These are phyloP conservation scores for Triplophysa siluroides DNA, from an alignment of 2,113 vertebrate species.

Conservation along the genomic window DNA sequence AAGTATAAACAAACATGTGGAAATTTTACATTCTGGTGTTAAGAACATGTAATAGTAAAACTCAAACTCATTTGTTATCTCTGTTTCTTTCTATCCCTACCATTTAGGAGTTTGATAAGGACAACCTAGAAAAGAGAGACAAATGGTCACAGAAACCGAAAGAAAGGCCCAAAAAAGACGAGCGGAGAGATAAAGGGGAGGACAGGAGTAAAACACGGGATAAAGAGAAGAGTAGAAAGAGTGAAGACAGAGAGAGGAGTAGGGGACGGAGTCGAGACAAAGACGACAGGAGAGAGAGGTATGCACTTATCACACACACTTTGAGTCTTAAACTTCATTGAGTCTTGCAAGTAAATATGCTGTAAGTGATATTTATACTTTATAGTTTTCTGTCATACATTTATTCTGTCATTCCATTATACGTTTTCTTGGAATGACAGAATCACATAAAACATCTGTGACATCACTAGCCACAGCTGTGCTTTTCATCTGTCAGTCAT, in stretches of 20 bases:
- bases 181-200: slow-evolving; percentile 63
- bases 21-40: no score
- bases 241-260: slow-evolving; percentile 65
- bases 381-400: no score
- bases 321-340: background rate
- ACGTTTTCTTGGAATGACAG: no score
- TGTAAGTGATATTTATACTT: no score
- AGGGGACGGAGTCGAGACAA: slow-evolving; percentile 62
- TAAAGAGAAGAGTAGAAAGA: slow-evolving; percentile 59
- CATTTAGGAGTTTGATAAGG: slow-evolving; percentile 76
- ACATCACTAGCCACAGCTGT: no score
- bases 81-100: background rate
- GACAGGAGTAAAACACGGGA: slow-evolving; percentile 61
- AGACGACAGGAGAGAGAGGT: slow-evolving; percentile 61
- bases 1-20: no score
- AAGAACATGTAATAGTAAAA: background rate
- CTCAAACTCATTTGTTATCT: background rate
- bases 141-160: slow-evolving; percentile 63
- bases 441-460: no score
- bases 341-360: background rate
- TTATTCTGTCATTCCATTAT: no score
- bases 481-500: no score
- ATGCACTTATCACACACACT: slow-evolving; percentile 21
- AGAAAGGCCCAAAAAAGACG: slow-evolving; percentile 69
- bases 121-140: slow-evolving; percentile 69